Evolutionary conservation across 2,113 vertebrate genomes (phyloP).

Genomic region (Xenopus tropicalis): DNA sequence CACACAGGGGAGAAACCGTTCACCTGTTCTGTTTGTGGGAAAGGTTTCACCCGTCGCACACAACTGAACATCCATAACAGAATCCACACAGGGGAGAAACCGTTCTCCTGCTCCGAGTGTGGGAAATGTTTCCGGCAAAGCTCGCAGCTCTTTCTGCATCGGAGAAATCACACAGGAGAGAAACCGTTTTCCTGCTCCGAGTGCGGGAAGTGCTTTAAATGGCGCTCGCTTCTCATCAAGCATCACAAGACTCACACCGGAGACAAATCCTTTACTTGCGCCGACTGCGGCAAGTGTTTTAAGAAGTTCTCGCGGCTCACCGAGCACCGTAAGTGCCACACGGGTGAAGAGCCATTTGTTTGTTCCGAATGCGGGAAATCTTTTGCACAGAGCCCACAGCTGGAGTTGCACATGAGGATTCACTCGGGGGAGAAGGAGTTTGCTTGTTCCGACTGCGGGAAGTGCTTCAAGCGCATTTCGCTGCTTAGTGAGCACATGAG

Average conservation of each 20-base stretch:
- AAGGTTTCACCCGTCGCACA: neutral
- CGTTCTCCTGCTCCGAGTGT: conserved; percentile 4
- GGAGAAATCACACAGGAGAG: conserved; percentile 5
- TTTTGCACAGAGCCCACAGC: neutral
- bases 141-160: neutral
- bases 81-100: neutral
- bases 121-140: neutral
- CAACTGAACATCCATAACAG: neutral
- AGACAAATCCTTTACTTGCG: too few species aligned
- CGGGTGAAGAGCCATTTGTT: neutral
- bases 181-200: conserved; percentile 11
- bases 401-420: neutral
- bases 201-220: neutral
- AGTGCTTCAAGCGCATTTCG: conserved; percentile 60
- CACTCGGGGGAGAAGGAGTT: neutral
- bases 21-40: conserved; percentile 5
- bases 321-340: neutral
- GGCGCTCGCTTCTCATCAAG: neutral
- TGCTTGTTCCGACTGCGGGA: conserved; percentile 58
- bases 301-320: too few species aligned
- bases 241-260: neutral
- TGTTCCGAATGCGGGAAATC: neutral
- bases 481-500: neutral
- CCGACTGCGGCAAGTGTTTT: too few species aligned
- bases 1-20: conserved; percentile 26